phyloP scores from a whole-genome alignment of 1,140 invertebrate species.

The Tribolium madens region DNA sequence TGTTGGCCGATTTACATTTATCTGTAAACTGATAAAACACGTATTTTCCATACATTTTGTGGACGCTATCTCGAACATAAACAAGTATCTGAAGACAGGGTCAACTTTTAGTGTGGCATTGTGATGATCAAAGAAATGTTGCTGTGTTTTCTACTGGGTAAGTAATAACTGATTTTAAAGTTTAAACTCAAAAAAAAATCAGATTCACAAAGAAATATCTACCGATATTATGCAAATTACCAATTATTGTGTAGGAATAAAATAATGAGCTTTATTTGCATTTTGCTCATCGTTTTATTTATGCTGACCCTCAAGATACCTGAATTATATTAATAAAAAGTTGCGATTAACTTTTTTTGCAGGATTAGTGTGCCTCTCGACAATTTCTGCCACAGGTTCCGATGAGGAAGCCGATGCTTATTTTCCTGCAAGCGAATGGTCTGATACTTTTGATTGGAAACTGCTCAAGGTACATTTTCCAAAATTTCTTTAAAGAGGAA shows the following conservation, averaged over 20 bases:
- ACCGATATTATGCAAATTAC: background rate
- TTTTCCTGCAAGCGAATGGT: conserved; percentile 67
- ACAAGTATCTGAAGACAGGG: conserved; percentile 33
- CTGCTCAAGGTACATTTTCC: conserved; percentile 67
- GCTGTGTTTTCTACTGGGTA: conserved; percentile 7
- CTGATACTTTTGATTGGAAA: conserved; percentile 73
- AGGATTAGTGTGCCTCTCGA: conserved; percentile 5
- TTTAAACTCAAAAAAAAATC: background rate
- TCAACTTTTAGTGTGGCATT: background rate
- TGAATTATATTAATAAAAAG: background rate
- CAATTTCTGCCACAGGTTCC: conserved; percentile 15
- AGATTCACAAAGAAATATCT: background rate
- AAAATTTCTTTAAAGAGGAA: no score
- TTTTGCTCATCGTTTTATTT: background rate
- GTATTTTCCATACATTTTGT: conserved; percentile 30
- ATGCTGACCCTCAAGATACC: background rate
- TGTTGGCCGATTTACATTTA: conserved; percentile 27
- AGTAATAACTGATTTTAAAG: background rate
- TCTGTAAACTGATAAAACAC: conserved; percentile 27
- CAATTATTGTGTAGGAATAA: background rate
- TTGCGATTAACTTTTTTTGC: background rate
- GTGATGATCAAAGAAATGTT: background rate
- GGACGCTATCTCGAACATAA: conserved; percentile 16
- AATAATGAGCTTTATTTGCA: background rate
- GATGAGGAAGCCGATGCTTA: conserved; percentile 70